Evolutionary conservation across 2,888 invertebrate species (phyloP).

Genomic region (Silvanus unidentatus): DNA sequence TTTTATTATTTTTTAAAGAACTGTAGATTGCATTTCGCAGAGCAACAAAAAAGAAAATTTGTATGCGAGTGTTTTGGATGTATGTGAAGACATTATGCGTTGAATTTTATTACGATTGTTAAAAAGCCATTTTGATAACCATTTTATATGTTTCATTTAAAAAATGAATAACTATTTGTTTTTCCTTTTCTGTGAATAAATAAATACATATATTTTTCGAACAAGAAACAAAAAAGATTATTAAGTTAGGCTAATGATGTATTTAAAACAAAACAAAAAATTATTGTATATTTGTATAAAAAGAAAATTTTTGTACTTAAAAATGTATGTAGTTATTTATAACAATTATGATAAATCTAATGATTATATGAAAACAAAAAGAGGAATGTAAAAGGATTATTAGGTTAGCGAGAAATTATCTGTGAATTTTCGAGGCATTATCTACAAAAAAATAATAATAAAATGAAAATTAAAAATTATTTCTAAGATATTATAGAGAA

Average conservation of each 20-base stretch:
- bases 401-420: slow-evolving; percentile 33
- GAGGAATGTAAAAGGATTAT: slow-evolving; percentile 13
- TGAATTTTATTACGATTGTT: not conserved
- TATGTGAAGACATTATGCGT: slow-evolving; percentile 1
- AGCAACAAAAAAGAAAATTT: slow-evolving; percentile 11
- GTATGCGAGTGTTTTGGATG: slow-evolving; percentile 8
- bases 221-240: slow-evolving; percentile 9
- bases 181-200: slow-evolving; percentile 7
- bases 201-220: slow-evolving; percentile 14
- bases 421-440: slow-evolving; percentile 37
- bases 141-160: too few relatives aligned
- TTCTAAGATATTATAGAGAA: slow-evolving; percentile 34
- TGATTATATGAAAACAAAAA: slow-evolving; percentile 19
- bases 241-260: slow-evolving; percentile 9
- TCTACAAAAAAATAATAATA: slow-evolving; percentile 10
- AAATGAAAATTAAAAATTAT: slow-evolving; percentile 31
- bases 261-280: slow-evolving; percentile 2
- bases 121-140: not conserved
- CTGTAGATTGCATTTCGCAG: slow-evolving; percentile 15
- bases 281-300: slow-evolving; percentile 9
- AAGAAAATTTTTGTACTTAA: slow-evolving; percentile 9
- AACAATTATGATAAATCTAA: slow-evolving; percentile 2
- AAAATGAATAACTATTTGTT: slow-evolving; percentile 1
- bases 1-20: slow-evolving; percentile 9
- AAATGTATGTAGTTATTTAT: slow-evolving; percentile 17